A percentile compares a stretch with the other conserved stretches of the same genome.
Conservation (phyloP, 2,113 vertebrate genomes). For the Callipepla californica region DNA sequence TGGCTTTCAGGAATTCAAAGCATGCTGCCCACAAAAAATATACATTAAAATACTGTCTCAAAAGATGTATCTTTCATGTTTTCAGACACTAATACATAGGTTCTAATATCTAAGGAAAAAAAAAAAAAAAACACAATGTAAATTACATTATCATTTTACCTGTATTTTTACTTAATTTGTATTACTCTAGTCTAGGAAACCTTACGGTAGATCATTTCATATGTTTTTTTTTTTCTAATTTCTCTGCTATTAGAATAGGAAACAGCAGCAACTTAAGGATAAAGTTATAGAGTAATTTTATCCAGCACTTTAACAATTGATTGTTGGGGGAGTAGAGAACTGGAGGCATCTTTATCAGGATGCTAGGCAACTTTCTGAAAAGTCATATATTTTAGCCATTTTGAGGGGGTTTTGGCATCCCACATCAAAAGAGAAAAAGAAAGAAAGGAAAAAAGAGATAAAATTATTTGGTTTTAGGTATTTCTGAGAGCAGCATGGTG, state of each 20-base stretch:
- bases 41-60: neutral
- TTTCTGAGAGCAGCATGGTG: neutral
- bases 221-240: neutral
- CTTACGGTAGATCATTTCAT: neutral
- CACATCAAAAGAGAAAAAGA: neutral
- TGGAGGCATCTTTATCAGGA: neutral
- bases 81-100: neutral
- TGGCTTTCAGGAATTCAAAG: neutral
- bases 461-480: neutral
- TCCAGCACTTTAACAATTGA: neutral
- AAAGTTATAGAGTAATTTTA: neutral
- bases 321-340: neutral
- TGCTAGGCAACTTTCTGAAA: neutral
- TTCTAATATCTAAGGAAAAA: neutral
- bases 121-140: neutral
- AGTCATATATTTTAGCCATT: neutral
- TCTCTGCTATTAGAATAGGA: neutral
- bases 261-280: neutral
- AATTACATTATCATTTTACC: neutral
- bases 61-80: neutral
- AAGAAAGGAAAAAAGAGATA: neutral
- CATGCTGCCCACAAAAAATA: neutral
- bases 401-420: neutral
- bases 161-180: neutral
- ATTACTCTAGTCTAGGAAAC: neutral